phyloP scores from a whole-genome alignment of 2,888 invertebrate species.

The Phaedon cochleariae region DNA sequence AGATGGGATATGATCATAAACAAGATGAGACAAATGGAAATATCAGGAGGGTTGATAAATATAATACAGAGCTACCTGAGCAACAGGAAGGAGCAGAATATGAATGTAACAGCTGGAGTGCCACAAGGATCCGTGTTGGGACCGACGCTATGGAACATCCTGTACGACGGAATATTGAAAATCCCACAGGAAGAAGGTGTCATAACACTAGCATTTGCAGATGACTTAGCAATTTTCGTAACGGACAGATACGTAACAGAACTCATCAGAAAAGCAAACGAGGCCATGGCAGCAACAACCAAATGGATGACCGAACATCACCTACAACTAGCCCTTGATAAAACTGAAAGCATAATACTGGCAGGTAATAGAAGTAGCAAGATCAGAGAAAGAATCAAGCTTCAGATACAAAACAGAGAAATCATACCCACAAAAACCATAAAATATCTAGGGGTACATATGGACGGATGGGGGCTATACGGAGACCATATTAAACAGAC shows the following conservation, averaged over 20 bases:
- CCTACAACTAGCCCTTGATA: background rate
- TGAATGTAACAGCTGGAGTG: too few relatives aligned
- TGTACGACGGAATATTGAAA: too few relatives aligned
- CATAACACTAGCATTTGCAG: too few relatives aligned
- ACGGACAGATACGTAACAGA: slow-evolving; percentile 11
- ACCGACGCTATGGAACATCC: too few relatives aligned
- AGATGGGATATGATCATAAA: slow-evolving; percentile 20
- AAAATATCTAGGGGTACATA: slow-evolving; percentile 12
- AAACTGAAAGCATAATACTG: background rate
- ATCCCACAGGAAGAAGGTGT: too few relatives aligned
- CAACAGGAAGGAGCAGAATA: too few relatives aligned
- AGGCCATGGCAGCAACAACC: background rate
- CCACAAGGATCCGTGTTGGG: too few relatives aligned
- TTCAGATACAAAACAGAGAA: background rate
- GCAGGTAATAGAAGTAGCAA: background rate
- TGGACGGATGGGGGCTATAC: background rate
- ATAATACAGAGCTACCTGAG: too few relatives aligned
- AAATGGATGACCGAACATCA: background rate
- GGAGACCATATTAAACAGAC: background rate
- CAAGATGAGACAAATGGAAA: slow-evolving; percentile 4
- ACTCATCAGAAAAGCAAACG: background rate
- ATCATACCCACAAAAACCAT: background rate
- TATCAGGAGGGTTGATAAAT: too few relatives aligned
- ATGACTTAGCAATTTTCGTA: too few relatives aligned
- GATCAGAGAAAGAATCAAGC: background rate